phyloP scores from a whole-genome alignment of 2,113 vertebrate genomes.

The Arenaria interpres region DNA sequence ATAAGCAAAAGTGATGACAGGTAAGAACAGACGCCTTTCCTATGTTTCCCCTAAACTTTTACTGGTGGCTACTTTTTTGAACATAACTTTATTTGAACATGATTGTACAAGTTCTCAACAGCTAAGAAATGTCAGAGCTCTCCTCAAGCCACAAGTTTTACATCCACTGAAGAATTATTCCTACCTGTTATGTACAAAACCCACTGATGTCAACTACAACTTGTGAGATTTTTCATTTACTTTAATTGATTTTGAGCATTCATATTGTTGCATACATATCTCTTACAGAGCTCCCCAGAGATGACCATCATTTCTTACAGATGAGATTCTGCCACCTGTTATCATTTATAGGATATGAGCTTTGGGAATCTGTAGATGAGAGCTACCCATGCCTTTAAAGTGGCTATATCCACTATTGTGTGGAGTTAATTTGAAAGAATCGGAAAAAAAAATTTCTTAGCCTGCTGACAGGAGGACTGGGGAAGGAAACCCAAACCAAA shows the following conservation, averaged over 20 bases:
- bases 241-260: background rate
- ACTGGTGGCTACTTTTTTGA: background rate
- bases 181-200: background rate
- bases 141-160: background rate
- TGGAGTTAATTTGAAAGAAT: background rate
- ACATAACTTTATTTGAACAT: background rate
- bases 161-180: background rate
- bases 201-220: background rate
- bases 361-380: background rate
- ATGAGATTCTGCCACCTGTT: background rate
- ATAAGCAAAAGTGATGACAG: no score
- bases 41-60: no score
- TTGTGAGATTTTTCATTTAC: background rate
- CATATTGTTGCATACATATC: background rate
- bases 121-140: background rate
- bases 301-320: background rate
- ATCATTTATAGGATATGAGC: background rate
- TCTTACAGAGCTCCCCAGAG: background rate
- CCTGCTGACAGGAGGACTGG: background rate
- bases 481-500: background rate
- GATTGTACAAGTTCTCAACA: background rate
- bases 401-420: rapidly evolving
- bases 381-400: background rate
- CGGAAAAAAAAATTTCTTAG: background rate
- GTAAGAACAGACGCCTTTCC: no score